A percentile compares a stretch with the other conserved stretches of the same genome.
These are phyloP conservation scores for Dasypus novemcinctus DNA, from an alignment of 2,113 vertebrate genomes.

Conservation along the genomic window DNA sequence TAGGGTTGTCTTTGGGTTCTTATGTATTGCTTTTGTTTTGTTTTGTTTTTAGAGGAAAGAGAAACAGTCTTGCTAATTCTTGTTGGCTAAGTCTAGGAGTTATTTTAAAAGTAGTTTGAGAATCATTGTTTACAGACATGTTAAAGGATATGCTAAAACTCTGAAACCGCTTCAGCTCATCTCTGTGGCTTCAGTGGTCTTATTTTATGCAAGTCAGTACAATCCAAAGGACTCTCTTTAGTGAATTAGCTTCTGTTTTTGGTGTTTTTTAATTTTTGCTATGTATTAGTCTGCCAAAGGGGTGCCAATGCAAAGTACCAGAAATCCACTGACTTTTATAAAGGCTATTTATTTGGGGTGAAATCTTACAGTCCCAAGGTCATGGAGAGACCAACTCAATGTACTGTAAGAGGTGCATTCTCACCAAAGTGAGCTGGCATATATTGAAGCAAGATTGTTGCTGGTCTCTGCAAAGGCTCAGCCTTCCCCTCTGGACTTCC, in stretches of 20 bases:
- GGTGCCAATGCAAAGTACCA: too few species aligned
- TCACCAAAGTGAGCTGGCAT: too few species aligned
- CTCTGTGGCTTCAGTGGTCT: neutral
- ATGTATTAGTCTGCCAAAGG: too few species aligned
- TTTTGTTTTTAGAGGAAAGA: neutral
- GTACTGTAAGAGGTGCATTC: too few species aligned
- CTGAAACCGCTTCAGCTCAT: neutral
- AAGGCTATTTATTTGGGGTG: too few species aligned
- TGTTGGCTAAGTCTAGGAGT: neutral
- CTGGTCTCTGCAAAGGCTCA: too few species aligned
- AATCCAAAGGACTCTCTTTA: neutral
- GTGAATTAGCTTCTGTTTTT: neutral
- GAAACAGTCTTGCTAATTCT: neutral
- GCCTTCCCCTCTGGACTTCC: too few species aligned
- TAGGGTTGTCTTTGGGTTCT: neutral
- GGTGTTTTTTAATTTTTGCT: neutral
- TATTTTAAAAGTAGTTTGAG: neutral
- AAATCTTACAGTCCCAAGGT: too few species aligned
- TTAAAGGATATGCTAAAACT: neutral
- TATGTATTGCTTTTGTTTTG: neutral
- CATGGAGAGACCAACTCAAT: too few species aligned
- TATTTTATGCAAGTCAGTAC: neutral
- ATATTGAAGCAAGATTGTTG: too few species aligned
- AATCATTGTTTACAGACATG: neutral
- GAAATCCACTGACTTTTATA: too few species aligned